Evolutionary conservation across 2,797 vertebrate genomes (phyloP).

Genomic region (Gymnothorax reevesii): DNA sequence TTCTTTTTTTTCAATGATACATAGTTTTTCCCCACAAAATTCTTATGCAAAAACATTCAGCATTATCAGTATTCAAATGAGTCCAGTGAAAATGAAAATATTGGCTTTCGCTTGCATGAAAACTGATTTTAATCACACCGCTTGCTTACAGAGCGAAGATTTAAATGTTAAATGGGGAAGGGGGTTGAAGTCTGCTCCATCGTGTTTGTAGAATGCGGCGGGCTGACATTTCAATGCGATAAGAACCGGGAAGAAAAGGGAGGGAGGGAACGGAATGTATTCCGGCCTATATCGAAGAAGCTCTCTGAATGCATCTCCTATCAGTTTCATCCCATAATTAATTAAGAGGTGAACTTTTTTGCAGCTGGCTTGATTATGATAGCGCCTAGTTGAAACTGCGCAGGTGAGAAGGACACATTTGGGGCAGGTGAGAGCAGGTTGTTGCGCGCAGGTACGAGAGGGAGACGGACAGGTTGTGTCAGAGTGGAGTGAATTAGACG

Average conservation of each 20-base stretch:
- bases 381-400: constrained; percentile 92
- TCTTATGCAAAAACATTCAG: constrained; percentile 75
- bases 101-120: constrained; percentile 71
- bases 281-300: constrained; percentile 83
- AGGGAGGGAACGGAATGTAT: constrained; percentile 64
- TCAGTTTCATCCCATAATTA: constrained; percentile 97
- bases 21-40: constrained; percentile 46
- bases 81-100: constrained; percentile 77
- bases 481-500: constrained; percentile 92
- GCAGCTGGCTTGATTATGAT: constrained; percentile 99
- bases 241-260: constrained; percentile 78
- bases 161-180: constrained; percentile 82
- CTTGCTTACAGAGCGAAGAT: constrained; percentile 75
- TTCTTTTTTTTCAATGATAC: not conserved
- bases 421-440: too few relatives aligned
- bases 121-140: constrained; percentile 80
- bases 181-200: constrained; percentile 83
- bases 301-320: constrained; percentile 77
- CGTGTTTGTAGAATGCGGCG: constrained; percentile 84
- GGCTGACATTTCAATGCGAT: constrained; percentile 90
- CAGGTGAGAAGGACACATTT: constrained; percentile 64
- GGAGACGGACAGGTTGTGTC: constrained; percentile 33
- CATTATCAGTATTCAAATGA: constrained; percentile 78
- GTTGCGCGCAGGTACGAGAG: too few relatives aligned
- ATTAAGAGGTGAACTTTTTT: constrained; percentile 83